Evolutionary conservation across 2,113 vertebrate species (phyloP).

Genomic region (Chaetorhynchus papuensis): DNA sequence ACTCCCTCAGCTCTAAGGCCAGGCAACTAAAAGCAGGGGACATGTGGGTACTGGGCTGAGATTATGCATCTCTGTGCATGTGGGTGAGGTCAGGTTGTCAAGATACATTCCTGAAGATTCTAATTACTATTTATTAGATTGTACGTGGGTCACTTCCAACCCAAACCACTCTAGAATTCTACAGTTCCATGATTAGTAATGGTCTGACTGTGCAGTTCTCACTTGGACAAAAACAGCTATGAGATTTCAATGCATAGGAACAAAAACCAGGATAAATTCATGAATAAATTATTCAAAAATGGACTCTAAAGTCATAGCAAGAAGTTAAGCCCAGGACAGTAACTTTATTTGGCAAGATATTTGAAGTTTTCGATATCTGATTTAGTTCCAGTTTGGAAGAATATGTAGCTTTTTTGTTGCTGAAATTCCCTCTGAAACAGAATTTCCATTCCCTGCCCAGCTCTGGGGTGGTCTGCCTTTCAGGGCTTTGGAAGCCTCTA

Average conservation of each 20-base stretch:
- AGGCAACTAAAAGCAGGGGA: neutral
- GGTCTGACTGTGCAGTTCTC: neutral
- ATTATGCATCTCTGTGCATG: neutral
- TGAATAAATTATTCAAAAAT: neutral
- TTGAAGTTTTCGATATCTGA: neutral
- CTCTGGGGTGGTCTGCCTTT: conserved; percentile 54
- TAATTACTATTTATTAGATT: neutral
- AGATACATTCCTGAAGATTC: neutral
- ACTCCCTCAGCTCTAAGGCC: neutral
- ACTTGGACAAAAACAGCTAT: neutral
- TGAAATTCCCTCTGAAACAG: conserved; percentile 35
- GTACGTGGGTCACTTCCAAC: neutral
- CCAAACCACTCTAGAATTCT: neutral
- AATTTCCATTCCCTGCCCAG: conserved; percentile 48
- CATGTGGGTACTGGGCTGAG: neutral
- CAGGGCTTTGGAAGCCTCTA: neutral
- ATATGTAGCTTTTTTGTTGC: conserved; percentile 14
- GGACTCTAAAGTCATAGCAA: neutral
- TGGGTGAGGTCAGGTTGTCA: neutral
- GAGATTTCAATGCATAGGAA: neutral
- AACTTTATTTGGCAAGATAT: conserved; percentile 21
- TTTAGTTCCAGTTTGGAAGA: conserved; percentile 36
- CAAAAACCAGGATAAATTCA: neutral
- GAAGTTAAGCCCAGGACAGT: neutral
- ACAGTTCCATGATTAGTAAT: neutral